Percentiles rank a stretch among this genome's conserved stretches.
Conservation (phyloP, 2,113 vertebrate species). For the Mesocricetus auratus region DNA sequence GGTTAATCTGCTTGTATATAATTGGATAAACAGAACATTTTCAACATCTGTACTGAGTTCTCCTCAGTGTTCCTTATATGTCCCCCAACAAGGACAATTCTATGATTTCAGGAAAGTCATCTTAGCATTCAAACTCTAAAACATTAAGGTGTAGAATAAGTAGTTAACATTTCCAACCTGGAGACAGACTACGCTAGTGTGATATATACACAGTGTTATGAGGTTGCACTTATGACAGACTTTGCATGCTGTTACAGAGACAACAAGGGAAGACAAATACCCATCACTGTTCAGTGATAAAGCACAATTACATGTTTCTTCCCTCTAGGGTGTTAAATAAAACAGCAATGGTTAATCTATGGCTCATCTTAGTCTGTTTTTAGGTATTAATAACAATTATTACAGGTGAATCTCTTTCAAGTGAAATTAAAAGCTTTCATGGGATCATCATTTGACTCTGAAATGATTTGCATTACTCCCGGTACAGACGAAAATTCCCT, state of each 20-base stretch:
- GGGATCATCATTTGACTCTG: slow-evolving; percentile 71
- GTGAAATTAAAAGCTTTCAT: slow-evolving; percentile 85
- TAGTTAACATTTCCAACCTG: slow-evolving; percentile 26
- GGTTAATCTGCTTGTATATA: slow-evolving; percentile 77
- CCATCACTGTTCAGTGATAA: slow-evolving; percentile 65
- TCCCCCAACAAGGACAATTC: not conserved
- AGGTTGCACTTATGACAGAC: not conserved
- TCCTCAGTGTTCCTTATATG: slow-evolving; percentile 6
- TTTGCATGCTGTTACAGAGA: slow-evolving; percentile 57
- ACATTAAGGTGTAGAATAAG: slow-evolving; percentile 42
- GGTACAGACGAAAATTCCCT: slow-evolving; percentile 54
- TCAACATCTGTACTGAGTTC: slow-evolving; percentile 41
- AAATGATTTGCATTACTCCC: slow-evolving; percentile 79
- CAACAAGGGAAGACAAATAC: slow-evolving; percentile 54
- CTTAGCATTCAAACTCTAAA: slow-evolving; percentile 13
- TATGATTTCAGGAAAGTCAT: slow-evolving; percentile 49
- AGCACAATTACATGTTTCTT: slow-evolving; percentile 66
- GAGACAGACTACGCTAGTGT: slow-evolving; percentile 16
- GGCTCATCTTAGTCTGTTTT: slow-evolving; percentile 77
- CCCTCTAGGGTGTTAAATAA: slow-evolving; percentile 70
- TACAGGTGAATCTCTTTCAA: slow-evolving; percentile 80
- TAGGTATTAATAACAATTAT: slow-evolving; percentile 84
- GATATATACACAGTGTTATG: not conserved
- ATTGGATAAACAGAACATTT: slow-evolving; percentile 74
- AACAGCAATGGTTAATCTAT: slow-evolving; percentile 80